These are phyloP conservation scores for Uloborus plumipes DNA, from an alignment of 2,888 invertebrate species.

Conservation along the genomic window DNA sequence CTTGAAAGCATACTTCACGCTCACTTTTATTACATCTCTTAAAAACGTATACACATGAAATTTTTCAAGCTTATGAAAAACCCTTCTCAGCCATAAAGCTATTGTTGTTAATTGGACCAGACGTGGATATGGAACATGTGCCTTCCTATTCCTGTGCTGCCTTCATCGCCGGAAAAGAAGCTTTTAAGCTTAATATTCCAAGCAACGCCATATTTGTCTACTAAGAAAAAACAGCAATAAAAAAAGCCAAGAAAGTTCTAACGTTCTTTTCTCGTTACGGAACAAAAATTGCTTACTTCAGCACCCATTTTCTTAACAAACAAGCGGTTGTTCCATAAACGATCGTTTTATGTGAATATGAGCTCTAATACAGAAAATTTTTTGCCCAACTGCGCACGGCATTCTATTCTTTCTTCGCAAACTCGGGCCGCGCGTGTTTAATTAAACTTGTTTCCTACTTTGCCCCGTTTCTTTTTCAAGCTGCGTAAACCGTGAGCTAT, in stretches of 20 bases:
- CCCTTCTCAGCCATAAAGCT: too few relatives aligned
- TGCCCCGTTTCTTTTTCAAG: constrained; percentile 10
- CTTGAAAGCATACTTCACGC: too few relatives aligned
- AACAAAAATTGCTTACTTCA: constrained; percentile 43
- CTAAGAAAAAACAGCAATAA: too few relatives aligned
- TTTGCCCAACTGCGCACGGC: constrained; percentile 31
- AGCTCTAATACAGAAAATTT: constrained; percentile 33
- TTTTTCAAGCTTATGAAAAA: too few relatives aligned
- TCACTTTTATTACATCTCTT: too few relatives aligned
- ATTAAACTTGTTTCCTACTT: constrained; percentile 33
- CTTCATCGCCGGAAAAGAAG: too few relatives aligned
- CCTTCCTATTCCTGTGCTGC: too few relatives aligned
- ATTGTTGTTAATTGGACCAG: too few relatives aligned
- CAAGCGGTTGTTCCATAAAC: constrained; percentile 29
- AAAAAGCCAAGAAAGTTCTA: not conserved
- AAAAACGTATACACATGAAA: too few relatives aligned
- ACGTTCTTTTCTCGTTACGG: not conserved
- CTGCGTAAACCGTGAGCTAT: constrained; percentile 12
- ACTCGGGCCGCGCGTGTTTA: constrained; percentile 29
- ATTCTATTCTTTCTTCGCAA: not conserved
- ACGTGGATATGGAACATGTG: too few relatives aligned
- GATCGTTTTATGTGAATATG: constrained; percentile 23
- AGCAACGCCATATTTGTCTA: too few relatives aligned
- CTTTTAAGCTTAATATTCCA: too few relatives aligned
- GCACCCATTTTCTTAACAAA: constrained; percentile 38